Base-by-base conservation (phyloP, 2,797 vertebrate species). In the Brachyalestes nurse region DNA sequence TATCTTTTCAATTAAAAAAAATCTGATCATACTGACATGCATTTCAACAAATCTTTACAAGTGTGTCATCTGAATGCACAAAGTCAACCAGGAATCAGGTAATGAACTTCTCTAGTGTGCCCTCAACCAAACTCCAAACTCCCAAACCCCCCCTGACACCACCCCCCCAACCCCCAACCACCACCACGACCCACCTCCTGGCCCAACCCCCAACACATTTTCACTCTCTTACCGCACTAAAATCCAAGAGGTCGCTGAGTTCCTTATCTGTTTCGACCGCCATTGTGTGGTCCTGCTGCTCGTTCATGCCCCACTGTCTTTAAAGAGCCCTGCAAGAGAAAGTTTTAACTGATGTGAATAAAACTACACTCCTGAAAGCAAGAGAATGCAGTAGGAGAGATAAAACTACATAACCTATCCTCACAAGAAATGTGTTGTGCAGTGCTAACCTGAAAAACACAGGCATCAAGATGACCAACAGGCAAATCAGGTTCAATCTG, bases 231-330 rank as follows among this genome's bases (percentile, higher is more conserved):
- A 99, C 98, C 97, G 97, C 97, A 90, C 98, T 99, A 95, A 99
- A 99, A 96, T 99, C 98, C 93, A 99, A 95, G 88, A 99, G 97
- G 92, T 99, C 98, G 91, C 93, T 99, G 93, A 99, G 96, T 94
- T 99, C 98, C 94, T 99, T 99, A 96, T 99, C 98, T 70, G 97
- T 98, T 95, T 96, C 98, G 92, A 99, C 97, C 83, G 97, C 96
- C 98, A 99, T 98, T 95, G 97, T 98, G 95, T 97, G 94, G 88
- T 94, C 95, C 92, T 94, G 94, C 93, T 96, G 96, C 91, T 95
- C 93, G 91, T 90, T 95, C 93, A 95, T 95, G 93, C 92, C 94
- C 93, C 91, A 92, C 92, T 91, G 94, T 93, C 92, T 93, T 92
- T 94, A 95, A 94, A 92, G 94, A 93, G 92, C 93, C 94, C 94